Base-by-base conservation (phyloP, 2,888 invertebrate genomes). In the Melangyna quadrimaculata region DNA sequence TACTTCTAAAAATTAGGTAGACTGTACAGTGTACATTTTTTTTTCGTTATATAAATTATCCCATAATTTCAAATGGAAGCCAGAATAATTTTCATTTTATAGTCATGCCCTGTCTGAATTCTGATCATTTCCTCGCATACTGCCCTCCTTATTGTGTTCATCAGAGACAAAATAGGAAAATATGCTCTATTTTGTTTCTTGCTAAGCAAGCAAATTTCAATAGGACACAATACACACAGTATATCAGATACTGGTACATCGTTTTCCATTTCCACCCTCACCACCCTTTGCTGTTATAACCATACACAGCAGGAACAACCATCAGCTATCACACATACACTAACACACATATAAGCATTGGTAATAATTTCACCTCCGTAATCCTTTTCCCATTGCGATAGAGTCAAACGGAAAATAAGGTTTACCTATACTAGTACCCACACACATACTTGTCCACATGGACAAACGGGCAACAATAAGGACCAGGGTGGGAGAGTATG, bases 101-200 rank as follows among this genome's bases (percentile, higher is more conserved):
- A 17, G 1, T 0, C 12, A 22, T 14, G 24, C 7, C 24, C 8
- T 10, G 3, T 51, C 24, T 51, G 3, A 51, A 19, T 27, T 27
- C 17, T 48, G 22, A 57, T 32, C 7, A 19, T 35, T 14, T 19
- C 43, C 45, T 24, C 40, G 48, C 24, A 48, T 29, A 32, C 12
- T 45, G 27, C 5, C 5, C 32, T 24, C 57, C 59, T 69, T n/a
- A n/a, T 73, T 69, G 55, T 75, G 14, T 8, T 59, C 59, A 19
- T 29, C 63, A 73, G 73, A 81, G 81, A 86, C 48, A 81, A 81
- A n/a, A 81, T 78, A 78, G 81, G 77, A 86, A 86, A 86, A 78
- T 86, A 86, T 86, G 86, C 65, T 86, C 86, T 70, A 81, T 81
- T n/a, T 86, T 81, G 81, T 73, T 81, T 73, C 51, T 73, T 9